Evolutionary conservation across 2,797 vertebrate genomes (phyloP), one percentile per base, ranked within the genome.

Genomic region (Orestias chungarensis): DNA sequence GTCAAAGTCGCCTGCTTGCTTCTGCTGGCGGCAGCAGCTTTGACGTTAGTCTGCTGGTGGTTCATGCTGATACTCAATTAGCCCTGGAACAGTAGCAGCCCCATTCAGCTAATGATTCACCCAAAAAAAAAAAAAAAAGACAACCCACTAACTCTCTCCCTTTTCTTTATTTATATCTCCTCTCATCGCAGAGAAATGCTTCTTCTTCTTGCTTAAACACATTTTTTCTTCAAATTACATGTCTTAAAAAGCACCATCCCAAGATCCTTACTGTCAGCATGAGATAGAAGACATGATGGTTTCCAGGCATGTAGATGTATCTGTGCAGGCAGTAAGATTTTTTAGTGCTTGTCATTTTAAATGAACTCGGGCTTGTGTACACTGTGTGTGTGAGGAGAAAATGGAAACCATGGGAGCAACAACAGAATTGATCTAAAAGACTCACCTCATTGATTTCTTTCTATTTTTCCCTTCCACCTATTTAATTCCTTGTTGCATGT

Each of bases 21-120:
- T 64, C 3, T 81, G 92, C 93, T 92, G 91, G 93, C 76, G 55
- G 8, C 79, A 61, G 88, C 84, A 79, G 86, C 87, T 85, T 75
- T 66, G 73, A 85, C 77, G 77, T 86, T 55, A 73, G 80, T 79
- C 83, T 76, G 43, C 81, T 76, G 81, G 77, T 76, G 86, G 77
- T 82, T 91, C 87, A 81, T 61, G 31, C 86, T 89, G 90, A 90
- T 87, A 83, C 91, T 90, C 90, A 93, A 94, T 94, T 93, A 94
- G 92, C 90, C 85, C 85, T 82, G 82, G 84, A 93, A 83, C 92
- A 89, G 81, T 80, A 15, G 80, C 27, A 75, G 86, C 82, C 79
- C 88, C 86, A 65, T 75, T 52, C 64, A 89, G 74, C 87, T 91
- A 92, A 93, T 88, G 89, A 90, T 85, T 91, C 88, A 86, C 72